Percentiles rank a stretch among this genome's conserved stretches.
phyloP scores from a whole-genome alignment of 2,113 vertebrate species.

The Phaethon lepturus region DNA sequence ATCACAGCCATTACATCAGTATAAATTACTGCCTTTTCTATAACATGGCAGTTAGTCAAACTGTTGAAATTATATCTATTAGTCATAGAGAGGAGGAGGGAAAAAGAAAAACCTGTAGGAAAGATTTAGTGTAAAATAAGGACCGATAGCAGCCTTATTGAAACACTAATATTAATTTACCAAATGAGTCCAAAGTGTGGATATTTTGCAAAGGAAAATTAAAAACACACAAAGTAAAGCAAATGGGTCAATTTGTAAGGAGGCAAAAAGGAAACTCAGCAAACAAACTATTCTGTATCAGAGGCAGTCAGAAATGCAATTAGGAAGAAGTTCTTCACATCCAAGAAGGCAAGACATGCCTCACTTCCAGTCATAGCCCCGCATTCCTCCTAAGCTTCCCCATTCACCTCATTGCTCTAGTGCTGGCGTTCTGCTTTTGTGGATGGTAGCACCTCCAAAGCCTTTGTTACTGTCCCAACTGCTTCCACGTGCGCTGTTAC shows the following conservation, averaged over 20 bases:
- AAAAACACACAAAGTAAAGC: slow-evolving; percentile 73
- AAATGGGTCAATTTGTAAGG: slow-evolving; percentile 80
- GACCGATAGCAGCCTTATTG: slow-evolving; percentile 61
- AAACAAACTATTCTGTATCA: slow-evolving; percentile 59
- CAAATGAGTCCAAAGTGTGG: slow-evolving; percentile 62
- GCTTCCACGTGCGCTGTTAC: neutral
- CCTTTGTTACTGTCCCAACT: neutral
- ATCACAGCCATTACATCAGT: slow-evolving; percentile 95
- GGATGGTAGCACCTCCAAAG: neutral
- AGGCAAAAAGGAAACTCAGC: slow-evolving; percentile 59
- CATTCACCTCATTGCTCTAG: neutral
- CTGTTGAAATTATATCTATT: slow-evolving; percentile 81
- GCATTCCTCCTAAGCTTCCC: neutral
- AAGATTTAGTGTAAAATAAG: slow-evolving; percentile 73
- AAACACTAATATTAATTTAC: slow-evolving; percentile 78
- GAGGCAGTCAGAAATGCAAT: slow-evolving; percentile 35
- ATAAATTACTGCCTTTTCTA: slow-evolving; percentile 91
- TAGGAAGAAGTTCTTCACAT: slow-evolving; percentile 47
- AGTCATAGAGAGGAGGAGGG: slow-evolving; percentile 68
- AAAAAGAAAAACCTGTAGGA: slow-evolving; percentile 53
- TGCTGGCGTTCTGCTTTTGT: neutral
- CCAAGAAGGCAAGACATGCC: neutral
- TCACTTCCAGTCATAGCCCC: neutral
- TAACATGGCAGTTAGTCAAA: slow-evolving; percentile 83
- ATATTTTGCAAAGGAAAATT: slow-evolving; percentile 73